Percentiles rank a stretch among this genome's conserved stretches.
These are phyloP conservation scores for Aplysina aerophoba DNA, from an alignment of 37 sponge, comb jelly and placozoan genomes.

Conservation along the genomic window DNA sequence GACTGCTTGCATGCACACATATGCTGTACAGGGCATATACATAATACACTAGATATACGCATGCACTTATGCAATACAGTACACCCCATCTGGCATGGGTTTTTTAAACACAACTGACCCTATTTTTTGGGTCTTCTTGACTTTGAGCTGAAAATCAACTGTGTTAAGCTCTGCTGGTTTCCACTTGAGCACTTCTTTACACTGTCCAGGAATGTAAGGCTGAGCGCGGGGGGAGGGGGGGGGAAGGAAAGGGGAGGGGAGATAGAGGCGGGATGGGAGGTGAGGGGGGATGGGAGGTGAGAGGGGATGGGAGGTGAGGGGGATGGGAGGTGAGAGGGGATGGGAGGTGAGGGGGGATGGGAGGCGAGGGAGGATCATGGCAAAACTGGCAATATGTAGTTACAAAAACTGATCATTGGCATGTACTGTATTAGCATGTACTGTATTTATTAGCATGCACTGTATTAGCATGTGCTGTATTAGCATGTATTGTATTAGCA, in stretches of 20 bases:
- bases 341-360: background rate
- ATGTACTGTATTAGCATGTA: no score
- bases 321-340: background rate
- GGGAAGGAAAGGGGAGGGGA: background rate
- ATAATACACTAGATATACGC: background rate
- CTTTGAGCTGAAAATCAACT: conserved; percentile 90
- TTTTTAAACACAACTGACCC: conserved; percentile 53
- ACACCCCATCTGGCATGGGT: background rate
- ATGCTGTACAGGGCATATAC: no score
- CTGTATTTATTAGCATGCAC: no score
- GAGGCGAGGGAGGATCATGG: background rate
- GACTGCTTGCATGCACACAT: no score
- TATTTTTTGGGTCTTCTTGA: conserved; percentile 50
- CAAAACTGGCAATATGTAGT: background rate
- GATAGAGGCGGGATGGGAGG: background rate
- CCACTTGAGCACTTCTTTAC: conserved; percentile 90
- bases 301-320: background rate
- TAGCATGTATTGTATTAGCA: no score
- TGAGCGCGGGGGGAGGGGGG: conserved; percentile 21
- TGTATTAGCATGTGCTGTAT: no score
- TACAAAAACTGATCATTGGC: no score
- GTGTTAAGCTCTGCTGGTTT: conserved; percentile 93
- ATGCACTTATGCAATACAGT: background rate
- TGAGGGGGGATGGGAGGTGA: background rate
- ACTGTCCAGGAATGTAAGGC: conserved; percentile 81